Evolutionary conservation across 2,797 vertebrate species (phyloP), one percentile per base, ranked within the genome.

Genomic region (Muscicapa striata): DNA sequence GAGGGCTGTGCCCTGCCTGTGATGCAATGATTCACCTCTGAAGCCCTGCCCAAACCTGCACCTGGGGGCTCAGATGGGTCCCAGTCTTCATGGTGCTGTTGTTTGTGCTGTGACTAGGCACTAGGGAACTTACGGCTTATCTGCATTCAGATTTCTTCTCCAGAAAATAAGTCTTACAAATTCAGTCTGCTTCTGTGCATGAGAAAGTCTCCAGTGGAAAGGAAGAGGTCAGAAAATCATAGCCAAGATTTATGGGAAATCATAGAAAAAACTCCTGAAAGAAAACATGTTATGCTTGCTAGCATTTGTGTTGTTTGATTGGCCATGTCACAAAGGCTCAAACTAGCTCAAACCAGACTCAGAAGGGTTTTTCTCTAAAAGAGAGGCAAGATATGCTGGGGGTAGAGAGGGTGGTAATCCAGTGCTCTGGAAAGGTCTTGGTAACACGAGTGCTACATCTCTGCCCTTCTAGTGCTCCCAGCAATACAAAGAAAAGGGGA

Each of bases 101-200:
- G 19, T n/a, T 78, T 0, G 0, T 3, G 3, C 40, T 45, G 30
- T 5, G 2, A 10, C 48, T 41, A 45, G 18, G 15, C 48, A 20
- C 19, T 18, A 38, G 41, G 20, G 19, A 81, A 41, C 0, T 2
- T 41, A 36, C 36, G 45, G 19, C n/a, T 78, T 79, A 32, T 15
- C 32, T 57, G 12, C 15, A 5, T 32, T 82, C 55, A 57, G 21
- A 11, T 77, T 83, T 89, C 24, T 4, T 38, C 10, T 57, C 23
- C 27, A 59, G 36, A 77, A 85, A 45, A 80, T 5, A 73, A 10
- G 2, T 40, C 46, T 55, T 89, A 15, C 10, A 70, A 67, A 77
- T 61, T 32, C 90, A 11, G 22, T 52, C 82, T 83, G 57, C 22
- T 11, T 48, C 43, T 26, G 20, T 32, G 38, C 59, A 27, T 55